Base-by-base conservation (phyloP, 2,888 invertebrate species). In the Himalopsyche japonica region DNA sequence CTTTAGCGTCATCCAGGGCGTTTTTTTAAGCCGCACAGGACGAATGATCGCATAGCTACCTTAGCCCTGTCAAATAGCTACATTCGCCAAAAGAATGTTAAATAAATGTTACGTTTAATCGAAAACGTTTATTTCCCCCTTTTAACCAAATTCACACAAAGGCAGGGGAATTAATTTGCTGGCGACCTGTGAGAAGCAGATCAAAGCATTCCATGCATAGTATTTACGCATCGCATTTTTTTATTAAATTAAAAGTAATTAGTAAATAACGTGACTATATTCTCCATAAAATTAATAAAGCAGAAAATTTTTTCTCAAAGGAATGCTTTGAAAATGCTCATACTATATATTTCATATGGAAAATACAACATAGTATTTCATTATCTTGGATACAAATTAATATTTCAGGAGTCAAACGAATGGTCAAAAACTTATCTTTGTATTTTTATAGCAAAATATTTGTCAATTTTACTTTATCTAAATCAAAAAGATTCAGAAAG, bases 71-170 rank as follows among this genome's bases (percentile, higher is more conserved):
- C 70, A 30, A 70, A 70, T 70, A 79, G 47, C 49, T 57, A 32
- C 82, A 77, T 76, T 47, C 77, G 80, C 83, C 48, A 76, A 57
- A 83, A 80, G 70, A 80, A 83, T 83, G 76, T 80, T 32, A 76
- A 77, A 57, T 83, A 83, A 70, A 83, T 80, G 80, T 80, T 76
- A 76, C 78, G 49, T 32, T 20, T 49, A 80, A 82, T 79, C 57
- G 79, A 27, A 77, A 64, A 57, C 79, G 32, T 82, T 82, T 82
- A 82, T 82, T 82, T 82, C 43, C 78, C 78, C 57, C 77, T 82
- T 78, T 57, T 79, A 34, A 82, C 34, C 57, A 82, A 82, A 82
- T 82, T 82, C 64, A 82, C 79, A 57, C 82, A 49, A 79, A 70
- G 70, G 64, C 6, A 64, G 27, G 10, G 27, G 70, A 70, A 70